phyloP scores from a whole-genome alignment of 2,797 vertebrate genomes.

The Falco columbarius region DNA sequence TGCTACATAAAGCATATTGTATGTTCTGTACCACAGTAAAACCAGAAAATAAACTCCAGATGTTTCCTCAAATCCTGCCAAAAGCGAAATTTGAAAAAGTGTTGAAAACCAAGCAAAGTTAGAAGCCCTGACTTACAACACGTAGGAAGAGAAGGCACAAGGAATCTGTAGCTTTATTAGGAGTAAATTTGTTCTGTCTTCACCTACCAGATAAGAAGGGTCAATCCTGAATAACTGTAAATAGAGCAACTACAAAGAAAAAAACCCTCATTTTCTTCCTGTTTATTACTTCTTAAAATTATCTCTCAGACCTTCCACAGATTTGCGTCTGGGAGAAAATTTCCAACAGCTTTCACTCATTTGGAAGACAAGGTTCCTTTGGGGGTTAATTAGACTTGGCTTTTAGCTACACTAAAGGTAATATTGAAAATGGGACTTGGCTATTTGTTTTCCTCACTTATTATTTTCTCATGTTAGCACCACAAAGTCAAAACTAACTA shows the following conservation, averaged over 20 bases:
- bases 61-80: constrained; percentile 52
- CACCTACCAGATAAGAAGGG: constrained; percentile 53
- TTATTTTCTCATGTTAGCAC: not conserved
- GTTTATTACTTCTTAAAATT: not conserved
- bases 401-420: not conserved
- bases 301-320: not conserved
- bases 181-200: constrained; percentile 70
- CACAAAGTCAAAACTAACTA: not conserved
- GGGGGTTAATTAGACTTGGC: not conserved
- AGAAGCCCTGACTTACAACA: not conserved
- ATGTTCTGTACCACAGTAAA: constrained; percentile 16
- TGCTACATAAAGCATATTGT: not conserved
- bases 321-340: not conserved
- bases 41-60: constrained; percentile 58
- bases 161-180: not conserved
- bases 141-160: not conserved
- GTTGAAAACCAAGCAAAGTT: constrained; percentile 17
- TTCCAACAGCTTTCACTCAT: not conserved
- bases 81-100: not conserved
- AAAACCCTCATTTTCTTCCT: not conserved
- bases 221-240: not conserved
- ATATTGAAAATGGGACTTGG: not conserved
- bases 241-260: not conserved
- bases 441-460: not conserved
- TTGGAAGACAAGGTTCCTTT: not conserved